Base-by-base conservation (phyloP, 2,797 vertebrate species). In the Moxostoma hubbsi region DNA sequence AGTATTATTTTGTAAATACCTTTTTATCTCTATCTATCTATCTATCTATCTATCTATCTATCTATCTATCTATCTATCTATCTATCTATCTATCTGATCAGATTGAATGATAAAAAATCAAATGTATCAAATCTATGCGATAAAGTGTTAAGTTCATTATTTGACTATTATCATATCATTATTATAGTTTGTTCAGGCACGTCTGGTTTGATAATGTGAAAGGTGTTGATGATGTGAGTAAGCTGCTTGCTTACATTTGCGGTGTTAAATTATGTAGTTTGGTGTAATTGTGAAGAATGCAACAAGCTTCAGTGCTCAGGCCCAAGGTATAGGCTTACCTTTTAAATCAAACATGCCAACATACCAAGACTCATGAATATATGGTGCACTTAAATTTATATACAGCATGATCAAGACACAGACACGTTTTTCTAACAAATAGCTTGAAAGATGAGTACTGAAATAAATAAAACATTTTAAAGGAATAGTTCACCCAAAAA, bases 1-100 rank as follows among this genome's bases (percentile, higher is more conserved):
- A 83, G 73, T 90, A 82, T 90, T 92, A 86, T 87, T 91, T 87
- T 93, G 91, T 93, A 93, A 90, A 92, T 92, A 90, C 66, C 61
- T 82, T 87, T 87, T 86, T 86, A 36, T 36, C 36, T 36, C 36
- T 36, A 36, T 36, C 36, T 36, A 36, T 36, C 24, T 18, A 18
- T 18, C 18, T 18, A 18, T 18, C 18, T 18, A 18, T 18, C 77
- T 86, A 77, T 85, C 75, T 80, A 72, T 85, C 81, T 83, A 74
- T 86, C 77, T 85, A 75, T 86, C 75, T 83, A 68, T 86, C 80
- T 76, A 66, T 89, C 85, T 79, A 51, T 86, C 63, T 75, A 24
- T 66, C 63, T 66, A 18, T 85, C 86, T 94, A 93, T 86, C 83
- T 84, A 79, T 82, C 94, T 87, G 75, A 78, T 77, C 94, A 92